Evolutionary conservation across 2,113 vertebrate genomes (phyloP).

Genomic region (Carassius carassius): DNA sequence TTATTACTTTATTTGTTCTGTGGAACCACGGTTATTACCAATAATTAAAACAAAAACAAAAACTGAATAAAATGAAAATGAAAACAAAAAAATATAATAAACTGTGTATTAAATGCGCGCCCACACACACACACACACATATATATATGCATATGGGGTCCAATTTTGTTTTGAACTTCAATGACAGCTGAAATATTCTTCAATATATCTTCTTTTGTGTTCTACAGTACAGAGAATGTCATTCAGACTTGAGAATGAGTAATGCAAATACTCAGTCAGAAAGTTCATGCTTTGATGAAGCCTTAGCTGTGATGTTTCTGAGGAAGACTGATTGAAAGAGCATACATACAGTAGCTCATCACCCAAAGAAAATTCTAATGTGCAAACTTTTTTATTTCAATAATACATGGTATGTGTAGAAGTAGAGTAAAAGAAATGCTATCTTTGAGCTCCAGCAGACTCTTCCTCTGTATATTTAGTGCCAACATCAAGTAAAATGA

Average conservation of each 20-base stretch:
- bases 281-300: neutral
- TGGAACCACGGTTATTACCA: neutral
- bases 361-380: neutral
- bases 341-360: neutral
- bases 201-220: neutral
- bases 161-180: neutral
- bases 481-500: neutral
- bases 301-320: neutral
- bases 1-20: neutral
- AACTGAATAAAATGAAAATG: neutral
- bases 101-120: too few species aligned
- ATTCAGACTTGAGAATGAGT: neutral
- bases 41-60: neutral
- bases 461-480: conserved; percentile 3
- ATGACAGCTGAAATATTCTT: neutral
- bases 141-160: too few species aligned
- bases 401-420: neutral
- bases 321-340: conserved; percentile 1
- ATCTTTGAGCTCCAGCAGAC: neutral
- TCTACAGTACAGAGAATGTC: neutral
- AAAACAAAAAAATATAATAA: neutral
- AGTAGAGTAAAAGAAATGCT: neutral
- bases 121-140: too few species aligned
- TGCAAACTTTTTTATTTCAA: neutral
- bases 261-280: conserved; percentile 1